Evolutionary conservation across 1,140 invertebrate species (phyloP).

Genomic region (Ganaspis sp.): DNA sequence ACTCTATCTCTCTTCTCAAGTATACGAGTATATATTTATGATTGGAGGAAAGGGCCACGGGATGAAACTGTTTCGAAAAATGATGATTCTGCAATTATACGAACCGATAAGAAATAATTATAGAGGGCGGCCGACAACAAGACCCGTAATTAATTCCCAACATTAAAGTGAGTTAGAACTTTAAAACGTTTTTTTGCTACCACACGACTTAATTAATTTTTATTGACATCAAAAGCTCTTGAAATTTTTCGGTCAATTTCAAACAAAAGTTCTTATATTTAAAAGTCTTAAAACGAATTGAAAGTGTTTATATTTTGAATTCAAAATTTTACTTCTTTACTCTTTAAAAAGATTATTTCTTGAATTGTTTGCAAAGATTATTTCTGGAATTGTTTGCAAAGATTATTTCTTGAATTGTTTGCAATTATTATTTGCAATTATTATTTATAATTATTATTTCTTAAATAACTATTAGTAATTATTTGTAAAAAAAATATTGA

Average conservation of each 20-base stretch:
- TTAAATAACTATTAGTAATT: too few relatives aligned
- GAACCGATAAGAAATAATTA: conserved; percentile 5
- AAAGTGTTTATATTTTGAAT: too few relatives aligned
- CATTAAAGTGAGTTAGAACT: not conserved
- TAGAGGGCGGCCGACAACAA: not conserved
- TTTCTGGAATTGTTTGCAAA: too few relatives aligned
- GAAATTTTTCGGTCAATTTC: not conserved
- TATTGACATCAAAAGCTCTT: not conserved
- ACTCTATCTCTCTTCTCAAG: not conserved
- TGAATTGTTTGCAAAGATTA: too few relatives aligned
- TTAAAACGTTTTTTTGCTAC: not conserved
- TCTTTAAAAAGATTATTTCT: too few relatives aligned
- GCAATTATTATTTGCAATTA: too few relatives aligned
- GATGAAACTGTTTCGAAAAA: not conserved
- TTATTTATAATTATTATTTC: too few relatives aligned
- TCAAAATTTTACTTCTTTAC: too few relatives aligned
- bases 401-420: too few relatives aligned
- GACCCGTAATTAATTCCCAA: not conserved
- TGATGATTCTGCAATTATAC: not conserved
- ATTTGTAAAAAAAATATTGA: too few relatives aligned
- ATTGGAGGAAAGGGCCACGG: not conserved
- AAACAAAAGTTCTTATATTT: too few relatives aligned
- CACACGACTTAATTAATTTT: not conserved
- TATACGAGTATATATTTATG: not conserved
- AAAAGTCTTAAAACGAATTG: too few relatives aligned